Evolutionary conservation across 1,140 invertebrate species (phyloP), one percentile per base, ranked within the genome.

Genomic region (Lysiphlebus fabarum): DNA sequence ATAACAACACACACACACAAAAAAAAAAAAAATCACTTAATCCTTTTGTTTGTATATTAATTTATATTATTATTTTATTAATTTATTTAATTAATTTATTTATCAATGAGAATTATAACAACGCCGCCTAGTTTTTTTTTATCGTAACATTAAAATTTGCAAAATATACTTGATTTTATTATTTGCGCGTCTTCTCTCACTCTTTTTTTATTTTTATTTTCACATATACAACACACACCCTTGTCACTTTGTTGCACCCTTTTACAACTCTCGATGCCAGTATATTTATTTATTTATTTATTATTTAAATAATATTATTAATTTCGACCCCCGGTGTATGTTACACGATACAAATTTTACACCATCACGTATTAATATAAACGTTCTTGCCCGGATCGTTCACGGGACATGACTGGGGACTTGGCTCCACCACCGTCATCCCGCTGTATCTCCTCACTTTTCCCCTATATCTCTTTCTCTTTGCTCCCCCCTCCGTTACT

Each of bases 331-430:
- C 17, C 17, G 17, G 17, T 26, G 2, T 26, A 26, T 26, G 17
- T 26, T 26, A 26, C 17, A 26, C 17, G 17, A 26, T 26, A 26
- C 17, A 26, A 26, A 26, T 26, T 26, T 1, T 26, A 26, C 2
- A 26, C 17, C 62, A 58, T 55, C 45, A 34, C 36, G n/a, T 33
- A 37, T 40, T 44, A 12, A 44, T 40, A 65, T 48, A 67, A 66
- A 66, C 71, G 70, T 74, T 67, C 67, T 74, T 73, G 67, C 76
- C 76, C 75, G 75, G 71, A 77, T 44, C 58, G 58, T 70, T 75
- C 73, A 75, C 75, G 71, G 76, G 75, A 77, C 73, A 72, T 69
- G 65, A 78, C 75, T 78, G 74, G 72, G 72, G 41, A 36, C 49
- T 51, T 36, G n/a, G 74, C 68, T 72, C 67, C 66, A 64, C 65